phyloP scores from a whole-genome alignment of 2,113 vertebrate genomes.

The Gobiocypris rarus region DNA sequence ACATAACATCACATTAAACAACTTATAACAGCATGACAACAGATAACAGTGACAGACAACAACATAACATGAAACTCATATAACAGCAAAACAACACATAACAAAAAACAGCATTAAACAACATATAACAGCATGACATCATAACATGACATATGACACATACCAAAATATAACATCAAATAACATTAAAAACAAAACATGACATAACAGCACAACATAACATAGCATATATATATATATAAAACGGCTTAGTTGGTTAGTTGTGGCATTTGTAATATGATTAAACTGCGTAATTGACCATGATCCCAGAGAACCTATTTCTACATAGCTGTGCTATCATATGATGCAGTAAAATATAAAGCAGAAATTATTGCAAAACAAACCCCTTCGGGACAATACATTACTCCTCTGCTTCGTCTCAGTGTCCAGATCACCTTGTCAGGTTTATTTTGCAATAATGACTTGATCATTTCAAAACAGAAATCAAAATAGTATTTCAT shows the following conservation, averaged over 20 bases:
- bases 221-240: not conserved
- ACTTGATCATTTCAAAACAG: not conserved
- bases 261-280: not conserved
- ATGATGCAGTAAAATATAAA: not conserved
- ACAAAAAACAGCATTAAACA: not conserved
- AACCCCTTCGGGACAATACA: not conserved
- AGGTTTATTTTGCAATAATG: not conserved
- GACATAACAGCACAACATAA: not conserved
- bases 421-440: not conserved
- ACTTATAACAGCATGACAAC: conserved; percentile 6
- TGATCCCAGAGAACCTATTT: not conserved
- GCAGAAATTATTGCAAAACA: not conserved
- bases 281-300: not conserved
- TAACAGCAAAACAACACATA: not conserved
- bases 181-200: not conserved
- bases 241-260: not conserved
- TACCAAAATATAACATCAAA: not conserved
- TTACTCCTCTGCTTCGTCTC: not conserved
- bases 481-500: conserved; percentile 18
- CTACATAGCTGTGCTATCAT: not conserved
- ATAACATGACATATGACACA: not conserved
- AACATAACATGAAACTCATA: not conserved
- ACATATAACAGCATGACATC: conserved; percentile 5
- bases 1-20: not conserved
- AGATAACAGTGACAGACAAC: not conserved